Conservation (phyloP, 1,140 invertebrate species). For the Lepidotrigona ventralis region DNA sequence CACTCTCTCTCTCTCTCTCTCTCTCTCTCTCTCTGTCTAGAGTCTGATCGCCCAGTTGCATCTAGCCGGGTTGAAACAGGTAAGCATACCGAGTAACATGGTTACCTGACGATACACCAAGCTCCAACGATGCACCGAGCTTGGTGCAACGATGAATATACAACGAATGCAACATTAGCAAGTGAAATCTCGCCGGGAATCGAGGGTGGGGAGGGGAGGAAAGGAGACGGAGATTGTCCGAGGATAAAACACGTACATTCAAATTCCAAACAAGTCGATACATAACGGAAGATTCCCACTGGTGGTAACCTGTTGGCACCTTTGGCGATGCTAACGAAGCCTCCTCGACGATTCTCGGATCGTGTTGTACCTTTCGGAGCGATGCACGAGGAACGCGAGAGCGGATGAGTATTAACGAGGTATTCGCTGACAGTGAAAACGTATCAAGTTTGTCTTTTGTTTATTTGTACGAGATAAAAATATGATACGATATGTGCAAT, state of each 20-base stretch:
- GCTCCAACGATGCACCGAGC: background rate
- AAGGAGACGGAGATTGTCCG: slow-evolving; percentile 33
- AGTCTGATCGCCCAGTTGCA: background rate
- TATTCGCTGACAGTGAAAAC: no score
- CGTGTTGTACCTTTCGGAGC: background rate
- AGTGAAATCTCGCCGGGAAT: slow-evolving; percentile 64
- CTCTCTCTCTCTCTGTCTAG: no score
- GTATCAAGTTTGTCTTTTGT: no score
- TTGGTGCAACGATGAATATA: slow-evolving; percentile 66
- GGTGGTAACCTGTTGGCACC: slow-evolving; percentile 55
- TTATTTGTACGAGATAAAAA: no score
- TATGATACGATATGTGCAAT: no score
- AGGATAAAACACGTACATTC: slow-evolving; percentile 57
- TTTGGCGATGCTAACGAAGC: slow-evolving; percentile 21
- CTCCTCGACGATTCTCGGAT: background rate
- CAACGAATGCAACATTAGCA: slow-evolving; percentile 71
- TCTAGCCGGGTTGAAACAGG: background rate
- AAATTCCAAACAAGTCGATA: slow-evolving; percentile 54
- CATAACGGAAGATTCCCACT: slow-evolving; percentile 42
- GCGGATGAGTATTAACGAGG: background rate
- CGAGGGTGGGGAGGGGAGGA: background rate
- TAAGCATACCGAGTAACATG: slow-evolving; percentile 10
- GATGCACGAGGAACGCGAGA: background rate
- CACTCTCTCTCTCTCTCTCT: no score
- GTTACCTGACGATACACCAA: slow-evolving; percentile 31